phyloP scores from a whole-genome alignment of 2,113 vertebrate species.

The Myodes glareolus region DNA sequence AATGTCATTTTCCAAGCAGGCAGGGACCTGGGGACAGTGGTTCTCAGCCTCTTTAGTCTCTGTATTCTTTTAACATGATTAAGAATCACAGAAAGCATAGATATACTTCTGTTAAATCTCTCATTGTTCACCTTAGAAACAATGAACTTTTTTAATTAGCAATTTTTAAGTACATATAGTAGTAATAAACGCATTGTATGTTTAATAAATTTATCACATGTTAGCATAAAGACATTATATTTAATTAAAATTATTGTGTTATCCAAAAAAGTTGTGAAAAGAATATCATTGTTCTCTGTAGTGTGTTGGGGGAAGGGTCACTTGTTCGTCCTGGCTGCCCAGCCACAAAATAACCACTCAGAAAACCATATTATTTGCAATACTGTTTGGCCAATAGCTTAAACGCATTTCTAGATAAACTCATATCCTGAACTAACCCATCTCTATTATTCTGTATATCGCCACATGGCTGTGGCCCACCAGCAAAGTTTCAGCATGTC shows the following conservation, averaged over 20 bases:
- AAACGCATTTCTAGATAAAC: too few relatives aligned
- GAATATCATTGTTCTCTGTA: background rate
- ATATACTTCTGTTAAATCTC: background rate
- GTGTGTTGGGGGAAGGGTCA: too few relatives aligned
- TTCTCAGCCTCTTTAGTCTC: background rate
- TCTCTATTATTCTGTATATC: too few relatives aligned
- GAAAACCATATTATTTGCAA: too few relatives aligned
- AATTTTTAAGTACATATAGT: conserved; percentile 2
- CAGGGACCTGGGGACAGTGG: background rate
- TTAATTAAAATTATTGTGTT: conserved; percentile 38
- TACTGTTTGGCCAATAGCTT: too few relatives aligned
- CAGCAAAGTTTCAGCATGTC: too few relatives aligned
- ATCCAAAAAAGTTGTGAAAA: conserved; percentile 46
- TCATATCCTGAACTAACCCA: too few relatives aligned
- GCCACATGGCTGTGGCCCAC: too few relatives aligned
- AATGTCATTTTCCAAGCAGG: background rate
- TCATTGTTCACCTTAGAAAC: background rate
- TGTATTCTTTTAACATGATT: background rate
- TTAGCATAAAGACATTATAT: background rate
- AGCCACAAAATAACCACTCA: too few relatives aligned
- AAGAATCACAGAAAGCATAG: background rate
- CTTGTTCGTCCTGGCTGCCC: too few relatives aligned
- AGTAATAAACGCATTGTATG: background rate
- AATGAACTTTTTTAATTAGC: background rate
- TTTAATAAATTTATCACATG: background rate